Percentiles rank a stretch among this genome's conserved stretches.
These are phyloP conservation scores for Apis mellifera DNA, from an alignment of 1,140 invertebrate species.

Conservation along the genomic window Amel_HAv3.1 CM009940.2:1187501-1188000, in stretches of 20 bases:
- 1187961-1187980: slow-evolving; percentile 76
- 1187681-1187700: slow-evolving; percentile 78
- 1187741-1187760: slow-evolving; percentile 7
- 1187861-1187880: slow-evolving; percentile 48
- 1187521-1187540: slow-evolving; percentile 44
- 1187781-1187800: slow-evolving; percentile 78
- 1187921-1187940: slow-evolving; percentile 71
- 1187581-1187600: slow-evolving; percentile 48
- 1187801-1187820: slow-evolving; percentile 80
- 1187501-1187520: slow-evolving; percentile 59
- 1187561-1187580: slow-evolving; percentile 49
- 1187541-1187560: slow-evolving; percentile 32
- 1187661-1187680: slow-evolving; percentile 68
- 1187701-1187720: slow-evolving; percentile 68
- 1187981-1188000: slow-evolving; percentile 77
- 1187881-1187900: slow-evolving; percentile 50
- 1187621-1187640: slow-evolving; percentile 76
- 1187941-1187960: slow-evolving; percentile 42
- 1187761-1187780: slow-evolving; percentile 66
- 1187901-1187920: slow-evolving; percentile 67
- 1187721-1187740: slow-evolving; percentile 46
- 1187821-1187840: background rate
- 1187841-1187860: background rate
- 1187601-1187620: slow-evolving; percentile 73
- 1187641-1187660: slow-evolving; percentile 33